Conservation (phyloP, 2,797 vertebrate genomes). For the Sebastes flavidus region DNA sequence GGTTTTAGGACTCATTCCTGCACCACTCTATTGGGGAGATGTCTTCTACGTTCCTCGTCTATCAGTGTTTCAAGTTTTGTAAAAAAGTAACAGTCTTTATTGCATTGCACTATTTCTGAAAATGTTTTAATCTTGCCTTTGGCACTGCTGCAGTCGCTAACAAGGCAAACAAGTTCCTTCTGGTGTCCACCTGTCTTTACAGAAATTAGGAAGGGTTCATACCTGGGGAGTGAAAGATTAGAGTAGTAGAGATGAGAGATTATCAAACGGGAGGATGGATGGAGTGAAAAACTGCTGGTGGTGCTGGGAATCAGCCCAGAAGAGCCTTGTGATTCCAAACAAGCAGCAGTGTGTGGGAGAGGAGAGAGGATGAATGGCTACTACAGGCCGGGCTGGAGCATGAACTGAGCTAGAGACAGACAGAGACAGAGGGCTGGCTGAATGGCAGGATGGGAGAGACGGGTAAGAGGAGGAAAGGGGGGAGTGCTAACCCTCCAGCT, state of each 20-base stretch:
- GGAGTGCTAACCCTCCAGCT: conserved; percentile 48
- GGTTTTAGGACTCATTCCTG: too few species aligned
- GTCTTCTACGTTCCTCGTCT: background rate
- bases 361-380: conserved; percentile 48
- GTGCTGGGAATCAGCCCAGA: conserved; percentile 51
- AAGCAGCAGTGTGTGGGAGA: conserved; percentile 50
- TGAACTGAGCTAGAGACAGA: conserved; percentile 19
- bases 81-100: background rate
- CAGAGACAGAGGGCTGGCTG: conserved; percentile 31
- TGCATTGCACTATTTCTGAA: background rate
- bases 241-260: conserved; percentile 10
- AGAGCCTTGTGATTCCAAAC: conserved; percentile 50
- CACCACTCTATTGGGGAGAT: too few species aligned
- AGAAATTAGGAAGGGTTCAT: background rate
- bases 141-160: background rate
- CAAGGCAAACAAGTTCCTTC: background rate
- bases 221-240: background rate
- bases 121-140: background rate
- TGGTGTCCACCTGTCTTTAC: background rate
- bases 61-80: background rate
- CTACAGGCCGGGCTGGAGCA: conserved; percentile 19
- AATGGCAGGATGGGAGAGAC: conserved; percentile 57
- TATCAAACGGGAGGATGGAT: conserved; percentile 18
- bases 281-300: conserved; percentile 22
- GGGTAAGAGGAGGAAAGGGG: conserved; percentile 14